A percentile compares a stretch with the other conserved stretches of the same genome.
These are phyloP conservation scores for Drosophila pseudoananassae DNA, from an alignment of 1,140 invertebrate species.

Conservation along the genomic window DNA sequence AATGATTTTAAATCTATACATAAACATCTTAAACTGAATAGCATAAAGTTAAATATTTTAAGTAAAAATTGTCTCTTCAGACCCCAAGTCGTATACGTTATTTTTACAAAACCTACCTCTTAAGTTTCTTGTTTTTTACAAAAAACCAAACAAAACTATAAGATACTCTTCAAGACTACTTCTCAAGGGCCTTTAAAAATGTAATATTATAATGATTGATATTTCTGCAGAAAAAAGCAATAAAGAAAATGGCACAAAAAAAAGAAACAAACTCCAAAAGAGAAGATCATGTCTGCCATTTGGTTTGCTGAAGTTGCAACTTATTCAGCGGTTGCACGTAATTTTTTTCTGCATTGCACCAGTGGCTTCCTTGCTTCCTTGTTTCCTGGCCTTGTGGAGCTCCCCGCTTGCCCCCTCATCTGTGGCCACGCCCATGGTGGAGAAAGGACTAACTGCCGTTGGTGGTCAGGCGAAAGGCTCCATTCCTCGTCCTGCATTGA, in stretches of 20 bases:
- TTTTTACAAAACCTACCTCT: too few species aligned
- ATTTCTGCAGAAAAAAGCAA: too few species aligned
- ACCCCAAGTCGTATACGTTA: too few species aligned
- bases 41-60: too few species aligned
- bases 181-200: too few species aligned
- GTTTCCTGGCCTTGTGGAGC: not conserved
- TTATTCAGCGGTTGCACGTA: not conserved
- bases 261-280: not conserved
- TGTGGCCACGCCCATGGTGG: constrained; percentile 23
- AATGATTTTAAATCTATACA: too few species aligned
- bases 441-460: constrained; percentile 32
- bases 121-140: too few species aligned
- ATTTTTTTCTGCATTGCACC: constrained; percentile 2
- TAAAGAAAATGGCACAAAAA: not conserved
- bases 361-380: not conserved
- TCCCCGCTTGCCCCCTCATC: not conserved
- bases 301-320: not conserved
- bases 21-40: too few species aligned
- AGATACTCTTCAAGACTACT: too few species aligned
- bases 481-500: constrained; percentile 47
- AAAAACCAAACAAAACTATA: too few species aligned
- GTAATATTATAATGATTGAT: too few species aligned
- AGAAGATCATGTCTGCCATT: not conserved
- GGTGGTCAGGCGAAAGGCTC: constrained; percentile 21
- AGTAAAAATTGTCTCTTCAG: too few species aligned